Evolutionary conservation across 1,140 invertebrate species (phyloP), one percentile per base, ranked within the genome.

Genomic region (Sitobion miscanthi): DNA sequence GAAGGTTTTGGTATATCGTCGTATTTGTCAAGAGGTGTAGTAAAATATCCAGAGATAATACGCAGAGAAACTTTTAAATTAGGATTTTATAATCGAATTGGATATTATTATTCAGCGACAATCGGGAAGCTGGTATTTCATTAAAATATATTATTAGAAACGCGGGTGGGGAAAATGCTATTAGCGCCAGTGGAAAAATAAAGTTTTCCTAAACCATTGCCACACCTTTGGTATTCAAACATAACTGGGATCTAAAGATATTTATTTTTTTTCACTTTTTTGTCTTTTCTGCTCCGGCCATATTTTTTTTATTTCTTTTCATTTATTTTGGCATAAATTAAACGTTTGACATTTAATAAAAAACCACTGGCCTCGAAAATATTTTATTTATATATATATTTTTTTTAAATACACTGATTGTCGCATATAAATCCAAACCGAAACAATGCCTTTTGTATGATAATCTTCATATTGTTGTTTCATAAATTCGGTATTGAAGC

Each of bases 71-170:
- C 62, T 77, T 77, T 77, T n/a, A 35, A 77, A 77, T 77, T 17
- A n/a, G 5, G 62, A 69, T 69, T 77, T 35, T n/a, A 14, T 77
- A 77, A 77, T 77, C 62, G 62, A 77, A n/a, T 77, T 77, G 14
- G 62, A 77, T 77, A n/a, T 77, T 77, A 77, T 77, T 77, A 77
- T 77, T 77, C 62, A 77, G 14, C 5, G 17, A 77, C 11, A n/a
- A 77, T n/a, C 30, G n/a, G 14, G 11, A 1, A 77, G 62, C 30
- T 30, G 62, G 62, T 35, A 77, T 77, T n/a, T n/a, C n/a, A 77
- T 77, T 77, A n/a, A 77, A 77, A 77, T 77, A 35, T 77, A 77
- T 77, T 77, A 77, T 77, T 77, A 77, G 62, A 77, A 77, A 77
- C 30, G 30, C 62, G n/a, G 4, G 30, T 4, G 30, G n/a, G 62